Evolutionary conservation across 2,113 vertebrate species (phyloP).

Genomic region (Esox niger): DNA sequence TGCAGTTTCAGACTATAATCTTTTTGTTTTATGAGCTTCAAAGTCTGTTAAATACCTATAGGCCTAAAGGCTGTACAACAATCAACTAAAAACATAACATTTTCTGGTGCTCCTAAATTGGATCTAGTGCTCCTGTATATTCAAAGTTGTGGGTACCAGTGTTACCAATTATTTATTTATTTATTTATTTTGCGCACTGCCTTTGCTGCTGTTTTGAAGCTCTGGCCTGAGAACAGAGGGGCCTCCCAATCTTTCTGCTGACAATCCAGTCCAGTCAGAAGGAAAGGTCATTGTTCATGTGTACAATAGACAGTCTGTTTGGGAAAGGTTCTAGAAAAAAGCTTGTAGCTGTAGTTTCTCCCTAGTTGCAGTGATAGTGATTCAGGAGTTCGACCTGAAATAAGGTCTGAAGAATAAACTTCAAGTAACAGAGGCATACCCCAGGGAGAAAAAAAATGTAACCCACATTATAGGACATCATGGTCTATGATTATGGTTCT

Average conservation of each 20-base stretch:
- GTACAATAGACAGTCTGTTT: constrained; percentile 85
- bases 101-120: too few relatives aligned
- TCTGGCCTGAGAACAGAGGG: constrained; percentile 49
- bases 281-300: constrained; percentile 80
- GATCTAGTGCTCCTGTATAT: too few relatives aligned
- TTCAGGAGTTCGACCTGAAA: constrained; percentile 38
- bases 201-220: constrained; percentile 35
- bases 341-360: constrained; percentile 57
- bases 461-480: not conserved
- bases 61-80: too few relatives aligned
- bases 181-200: too few relatives aligned
- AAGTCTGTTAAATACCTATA: too few relatives aligned
- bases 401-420: constrained; percentile 23
- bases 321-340: constrained; percentile 69
- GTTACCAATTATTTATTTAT: too few relatives aligned
- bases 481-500: not conserved
- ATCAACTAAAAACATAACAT: too few relatives aligned
- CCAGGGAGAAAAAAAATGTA: not conserved
- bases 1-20: too few relatives aligned
- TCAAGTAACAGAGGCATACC: not conserved
- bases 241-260: constrained; percentile 66
- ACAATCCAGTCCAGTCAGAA: constrained; percentile 70
- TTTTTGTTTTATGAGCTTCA: too few relatives aligned
- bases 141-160: too few relatives aligned
- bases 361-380: constrained; percentile 23